phyloP scores from a whole-genome alignment of 2,888 invertebrate genomes.

The Panopea generosa region DNA sequence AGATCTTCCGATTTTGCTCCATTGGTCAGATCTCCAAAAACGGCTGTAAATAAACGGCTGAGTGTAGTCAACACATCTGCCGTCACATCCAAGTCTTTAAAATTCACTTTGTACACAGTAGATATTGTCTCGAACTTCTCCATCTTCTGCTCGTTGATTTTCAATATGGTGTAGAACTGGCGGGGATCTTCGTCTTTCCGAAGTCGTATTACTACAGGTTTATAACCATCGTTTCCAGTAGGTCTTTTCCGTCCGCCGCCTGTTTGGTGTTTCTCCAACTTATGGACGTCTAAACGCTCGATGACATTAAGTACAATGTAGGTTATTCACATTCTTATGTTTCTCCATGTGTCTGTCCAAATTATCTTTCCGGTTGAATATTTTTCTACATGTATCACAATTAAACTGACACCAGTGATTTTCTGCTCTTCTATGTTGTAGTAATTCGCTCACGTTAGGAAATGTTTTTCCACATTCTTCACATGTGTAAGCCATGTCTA shows the following conservation, averaged over 20 bases:
- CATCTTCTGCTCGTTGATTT: slow-evolving; percentile 12
- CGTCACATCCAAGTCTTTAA: slow-evolving; percentile 3
- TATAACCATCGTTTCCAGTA: neutral
- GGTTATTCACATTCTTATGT: neutral
- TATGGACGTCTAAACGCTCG: neutral
- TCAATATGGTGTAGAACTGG: slow-evolving; percentile 6
- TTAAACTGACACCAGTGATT: slow-evolving; percentile 24
- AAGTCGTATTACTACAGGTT: neutral
- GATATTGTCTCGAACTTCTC: slow-evolving; percentile 7
- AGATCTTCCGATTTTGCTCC: slow-evolving; percentile 4
- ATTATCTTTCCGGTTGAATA: slow-evolving; percentile 23
- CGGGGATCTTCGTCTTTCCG: slow-evolving; percentile 3
- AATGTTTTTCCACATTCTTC: slow-evolving; percentile 18
- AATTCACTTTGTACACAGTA: slow-evolving; percentile 2
- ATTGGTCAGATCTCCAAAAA: slow-evolving; percentile 9
- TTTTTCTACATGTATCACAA: slow-evolving; percentile 10
- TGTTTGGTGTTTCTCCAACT: neutral
- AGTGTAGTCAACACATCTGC: neutral
- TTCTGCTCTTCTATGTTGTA: slow-evolving; percentile 12
- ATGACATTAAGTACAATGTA: neutral
- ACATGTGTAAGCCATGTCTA: slow-evolving; percentile 15
- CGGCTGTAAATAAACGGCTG: neutral
- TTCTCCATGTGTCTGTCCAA: neutral
- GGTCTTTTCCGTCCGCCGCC: neutral
- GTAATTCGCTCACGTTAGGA: slow-evolving; percentile 17